Evolutionary conservation across 2,888 invertebrate genomes (phyloP).

Genomic region (Drosophila mercatorum): DNA sequence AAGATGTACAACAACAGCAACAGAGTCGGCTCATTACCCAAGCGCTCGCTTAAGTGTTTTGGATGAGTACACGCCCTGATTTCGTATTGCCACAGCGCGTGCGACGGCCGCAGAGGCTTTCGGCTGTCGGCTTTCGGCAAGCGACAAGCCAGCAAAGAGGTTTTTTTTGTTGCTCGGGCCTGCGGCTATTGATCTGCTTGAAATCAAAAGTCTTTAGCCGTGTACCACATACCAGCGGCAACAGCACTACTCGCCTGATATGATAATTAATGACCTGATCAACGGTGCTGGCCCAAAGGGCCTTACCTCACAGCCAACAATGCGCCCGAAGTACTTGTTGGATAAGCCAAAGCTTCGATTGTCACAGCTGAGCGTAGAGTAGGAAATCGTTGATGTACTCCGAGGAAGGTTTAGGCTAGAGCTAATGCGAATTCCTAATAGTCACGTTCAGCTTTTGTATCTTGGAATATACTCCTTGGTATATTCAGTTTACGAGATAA

Average conservation of each 20-base stretch:
- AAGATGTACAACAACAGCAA: slow-evolving; percentile 58
- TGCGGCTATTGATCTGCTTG: slow-evolving; percentile 78
- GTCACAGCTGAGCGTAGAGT: not conserved
- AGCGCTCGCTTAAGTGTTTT: slow-evolving; percentile 74
- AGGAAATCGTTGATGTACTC: not conserved
- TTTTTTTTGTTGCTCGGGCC: slow-evolving; percentile 54
- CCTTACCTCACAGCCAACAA: slow-evolving; percentile 14
- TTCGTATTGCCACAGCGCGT: slow-evolving; percentile 64
- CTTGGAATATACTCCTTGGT: too few species aligned
- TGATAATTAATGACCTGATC: slow-evolving; percentile 77
- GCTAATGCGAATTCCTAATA: too few species aligned
- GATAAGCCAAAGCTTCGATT: not conserved
- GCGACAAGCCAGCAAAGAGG: slow-evolving; percentile 43
- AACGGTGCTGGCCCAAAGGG: slow-evolving; percentile 43
- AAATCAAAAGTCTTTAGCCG: slow-evolving; percentile 82
- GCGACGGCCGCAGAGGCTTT: slow-evolving; percentile 38
- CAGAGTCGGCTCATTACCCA: slow-evolving; percentile 71
- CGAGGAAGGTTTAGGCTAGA: not conserved
- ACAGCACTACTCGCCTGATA: slow-evolving; percentile 47
- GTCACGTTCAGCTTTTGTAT: too few species aligned
- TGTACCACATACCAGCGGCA: slow-evolving; percentile 43
- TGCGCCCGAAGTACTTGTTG: not conserved
- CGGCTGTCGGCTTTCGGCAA: not conserved
- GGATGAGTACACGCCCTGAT: slow-evolving; percentile 81
- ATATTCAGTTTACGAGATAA: too few species aligned